Base-by-base conservation (phyloP, 2,113 vertebrate species). In the Vidua chalybeata region DNA sequence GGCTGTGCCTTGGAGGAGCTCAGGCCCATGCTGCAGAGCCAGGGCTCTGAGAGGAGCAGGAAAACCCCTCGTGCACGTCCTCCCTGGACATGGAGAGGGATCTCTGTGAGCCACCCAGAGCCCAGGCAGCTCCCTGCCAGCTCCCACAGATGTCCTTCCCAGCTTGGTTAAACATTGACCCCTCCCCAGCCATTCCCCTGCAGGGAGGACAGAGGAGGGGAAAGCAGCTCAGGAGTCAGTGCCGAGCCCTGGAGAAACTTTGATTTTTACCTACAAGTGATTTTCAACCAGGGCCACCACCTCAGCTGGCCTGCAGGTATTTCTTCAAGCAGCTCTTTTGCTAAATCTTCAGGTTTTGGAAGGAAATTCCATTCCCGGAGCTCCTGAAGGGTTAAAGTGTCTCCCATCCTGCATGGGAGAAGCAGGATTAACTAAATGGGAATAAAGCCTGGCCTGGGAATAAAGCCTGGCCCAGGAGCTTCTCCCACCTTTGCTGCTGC, bases 111-210 rank as follows among this genome's bases (percentile, higher is more conserved):
- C 0, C 0, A 5, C 20, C 1, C 0, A 0, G 73, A 10, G 24
- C 45, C 13, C 0, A 0, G 39, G 24, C 48, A 68, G 35, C 21
- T 76, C 49, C 31, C 41, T n/a, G 27, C 24, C 3, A 2, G 45
- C 64, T 91, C 91, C 31, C 58, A 45, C 3, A 5, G 76, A 46
- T 3, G 10, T 84, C 79, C 86, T 79, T 74, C 67, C 86, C 73
- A 23, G 49, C 74, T 27, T 4, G 35, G 97, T 98, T 98, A 98
- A 98, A 98, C 94, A 98, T 98, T 98, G 96, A 98, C 97, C 46
- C 10, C 6, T 48, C 30, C 63, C 87, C 11, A 33, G 75, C 22
- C 71, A 11, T 55, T 85, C 51, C 87, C n/a, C 90, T 3, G 13
- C 33, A 11, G 63, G 67, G 71, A 52, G 0, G 11, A 72, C 49